Percentiles rank a stretch among this genome's conserved stretches.
These are phyloP conservation scores for Zapornia atra DNA, from an alignment of 2,113 vertebrate species.

Conservation along the genomic window DNA sequence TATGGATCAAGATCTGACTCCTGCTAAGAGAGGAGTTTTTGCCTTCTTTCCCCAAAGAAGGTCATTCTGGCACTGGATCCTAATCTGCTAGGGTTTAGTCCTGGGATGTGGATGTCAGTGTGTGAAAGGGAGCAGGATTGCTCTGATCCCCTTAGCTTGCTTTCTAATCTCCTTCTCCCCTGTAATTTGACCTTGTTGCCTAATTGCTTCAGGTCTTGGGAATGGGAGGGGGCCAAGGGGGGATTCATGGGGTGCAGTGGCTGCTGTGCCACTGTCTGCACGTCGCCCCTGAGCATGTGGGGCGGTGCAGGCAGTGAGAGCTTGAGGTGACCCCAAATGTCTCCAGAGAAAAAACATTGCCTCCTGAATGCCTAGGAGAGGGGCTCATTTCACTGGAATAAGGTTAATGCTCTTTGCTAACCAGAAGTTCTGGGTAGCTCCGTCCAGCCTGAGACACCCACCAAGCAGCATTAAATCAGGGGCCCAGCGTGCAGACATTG, in stretches of 20 bases:
- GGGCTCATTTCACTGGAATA: background rate
- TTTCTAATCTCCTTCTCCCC: conserved; percentile 26
- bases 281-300: background rate
- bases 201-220: background rate
- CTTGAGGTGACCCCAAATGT: background rate
- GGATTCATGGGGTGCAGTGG: background rate
- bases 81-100: background rate
- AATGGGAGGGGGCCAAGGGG: background rate
- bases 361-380: background rate
- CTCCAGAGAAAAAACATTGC: background rate
- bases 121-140: conserved; percentile 37
- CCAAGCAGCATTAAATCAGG: background rate
- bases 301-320: background rate
- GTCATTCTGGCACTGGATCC: background rate
- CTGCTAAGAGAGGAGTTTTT: background rate
- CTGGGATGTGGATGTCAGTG: fast-evolving
- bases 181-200: background rate
- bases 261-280: background rate
- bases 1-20: background rate
- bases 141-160: background rate
- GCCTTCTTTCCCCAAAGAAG: background rate
- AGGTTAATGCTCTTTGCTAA: background rate
- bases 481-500: background rate
- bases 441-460: background rate
- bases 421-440: background rate